Percentiles rank a stretch among this genome's conserved stretches.
phyloP scores from a whole-genome alignment of 2,888 invertebrate species.

The Trichacis sp. region DNA sequence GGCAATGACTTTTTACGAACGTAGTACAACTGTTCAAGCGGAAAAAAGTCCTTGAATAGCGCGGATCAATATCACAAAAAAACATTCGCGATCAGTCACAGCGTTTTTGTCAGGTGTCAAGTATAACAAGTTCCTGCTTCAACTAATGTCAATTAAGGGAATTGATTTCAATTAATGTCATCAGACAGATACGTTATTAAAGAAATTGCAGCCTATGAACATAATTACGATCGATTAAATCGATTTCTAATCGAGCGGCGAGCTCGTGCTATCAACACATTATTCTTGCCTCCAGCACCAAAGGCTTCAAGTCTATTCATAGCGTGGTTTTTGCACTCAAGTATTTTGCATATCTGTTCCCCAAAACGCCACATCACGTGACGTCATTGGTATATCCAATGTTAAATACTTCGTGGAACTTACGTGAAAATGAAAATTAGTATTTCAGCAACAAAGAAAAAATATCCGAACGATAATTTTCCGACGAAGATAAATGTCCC shows the following conservation, averaged over 20 bases:
- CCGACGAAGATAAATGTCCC: too few species aligned
- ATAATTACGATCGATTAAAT: background rate
- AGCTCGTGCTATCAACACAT: conserved; percentile 14
- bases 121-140: conserved; percentile 30
- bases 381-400: conserved; percentile 46
- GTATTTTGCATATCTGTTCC: conserved; percentile 57
- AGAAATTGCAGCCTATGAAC: background rate
- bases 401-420: conserved; percentile 6
- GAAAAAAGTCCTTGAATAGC: conserved; percentile 18
- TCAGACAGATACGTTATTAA: too few species aligned
- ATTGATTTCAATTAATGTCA: background rate
- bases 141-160: background rate
- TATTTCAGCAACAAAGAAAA: background rate
- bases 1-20: conserved; percentile 14
- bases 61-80: conserved; percentile 45
- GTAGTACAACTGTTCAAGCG: conserved; percentile 6
- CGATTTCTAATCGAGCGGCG: conserved; percentile 6
- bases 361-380: conserved; percentile 41
- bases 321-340: conserved; percentile 58
- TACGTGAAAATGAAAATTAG: background rate
- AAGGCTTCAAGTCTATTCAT: conserved; percentile 41
- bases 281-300: conserved; percentile 21
- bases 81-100: conserved; percentile 22
- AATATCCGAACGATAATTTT: too few species aligned
- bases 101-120: conserved; percentile 22